Evolutionary conservation across 2,888 invertebrate genomes (phyloP).

Genomic region (Gastracanthus pulcherrimus): DNA sequence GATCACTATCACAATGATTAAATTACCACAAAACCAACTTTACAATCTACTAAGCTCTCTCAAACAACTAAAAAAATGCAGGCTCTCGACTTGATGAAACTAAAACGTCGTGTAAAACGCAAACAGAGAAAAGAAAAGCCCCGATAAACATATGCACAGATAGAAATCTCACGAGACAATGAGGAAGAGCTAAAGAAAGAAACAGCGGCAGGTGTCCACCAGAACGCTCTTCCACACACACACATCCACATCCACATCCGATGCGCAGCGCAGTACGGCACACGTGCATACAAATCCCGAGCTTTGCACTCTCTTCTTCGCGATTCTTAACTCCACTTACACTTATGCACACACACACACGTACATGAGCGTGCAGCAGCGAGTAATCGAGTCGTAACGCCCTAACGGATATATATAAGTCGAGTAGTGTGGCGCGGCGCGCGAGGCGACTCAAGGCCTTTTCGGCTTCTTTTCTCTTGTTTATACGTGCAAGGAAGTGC

Average conservation of each 20-base stretch:
- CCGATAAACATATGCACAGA: conserved; percentile 25
- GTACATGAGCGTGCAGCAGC: background rate
- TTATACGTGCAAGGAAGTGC: background rate
- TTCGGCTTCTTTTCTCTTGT: background rate
- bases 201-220: background rate
- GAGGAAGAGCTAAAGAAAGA: conserved; percentile 32
- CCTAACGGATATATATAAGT: conserved; percentile 47
- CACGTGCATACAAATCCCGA: conserved; percentile 6
- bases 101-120: background rate
- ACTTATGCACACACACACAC: background rate
- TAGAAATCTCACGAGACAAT: conserved; percentile 33
- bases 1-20: too few species aligned
- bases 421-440: background rate
- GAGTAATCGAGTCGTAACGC: conserved; percentile 53
- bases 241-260: too few species aligned
- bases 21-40: too few species aligned
- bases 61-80: background rate
- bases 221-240: too few species aligned
- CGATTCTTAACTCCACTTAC: background rate
- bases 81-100: background rate
- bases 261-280: background rate
- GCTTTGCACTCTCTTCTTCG: background rate
- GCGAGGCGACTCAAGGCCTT: conserved; percentile 5
- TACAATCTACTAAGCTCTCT: background rate
- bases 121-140: background rate